Base-by-base conservation (phyloP, 2,797 vertebrate genomes). In the Iguana delicatissima region DNA sequence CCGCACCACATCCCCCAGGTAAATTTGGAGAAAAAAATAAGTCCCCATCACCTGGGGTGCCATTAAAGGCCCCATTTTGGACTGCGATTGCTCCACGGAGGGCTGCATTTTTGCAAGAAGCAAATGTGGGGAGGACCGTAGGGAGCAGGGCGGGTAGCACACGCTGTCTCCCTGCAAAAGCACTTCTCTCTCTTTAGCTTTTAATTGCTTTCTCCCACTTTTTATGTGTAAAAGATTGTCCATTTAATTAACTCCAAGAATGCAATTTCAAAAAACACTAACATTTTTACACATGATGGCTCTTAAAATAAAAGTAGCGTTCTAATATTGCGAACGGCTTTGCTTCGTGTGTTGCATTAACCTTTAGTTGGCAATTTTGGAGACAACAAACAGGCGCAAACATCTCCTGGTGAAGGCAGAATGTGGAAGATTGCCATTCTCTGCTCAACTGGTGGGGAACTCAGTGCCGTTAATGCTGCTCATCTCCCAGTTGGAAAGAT, bases 231-330 rank as follows among this genome's bases (percentile, higher is more conserved):
- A 97, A 97, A 97, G 97, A 97, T 97, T 96, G 97, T 98, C 97
- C 97, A 96, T 97, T 98, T 97, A 98, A 98, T 98, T 98, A 98
- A 98, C 97, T 97, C 86, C 46, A 93, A 97, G 97, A 97, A 98
- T 97, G 97, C 97, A 97, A 97, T 98, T 97, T 97, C 97, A 97
- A 97, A 79, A 97, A 97, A 94, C 95, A 89, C 97, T 98, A 97
- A 97, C 97, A 97, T 96, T 97, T 94, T 98, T 97, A 97, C 97
- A 98, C 97, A 97, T 97, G 97, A 97, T 92, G 91, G 97, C 97
- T 97, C 97, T 97, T 98, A 97, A 97, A 97, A 96, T 97, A 97
- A 96, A 96, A 97, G 96, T 95, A 93, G 95, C 90, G 57, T 95
- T 96, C 94, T 96, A 93, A 96, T 76, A 86, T 92, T 84, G 94